Evolutionary conservation across 2,113 vertebrate species (phyloP).

Genomic region (Eulemur macaco): DNA sequence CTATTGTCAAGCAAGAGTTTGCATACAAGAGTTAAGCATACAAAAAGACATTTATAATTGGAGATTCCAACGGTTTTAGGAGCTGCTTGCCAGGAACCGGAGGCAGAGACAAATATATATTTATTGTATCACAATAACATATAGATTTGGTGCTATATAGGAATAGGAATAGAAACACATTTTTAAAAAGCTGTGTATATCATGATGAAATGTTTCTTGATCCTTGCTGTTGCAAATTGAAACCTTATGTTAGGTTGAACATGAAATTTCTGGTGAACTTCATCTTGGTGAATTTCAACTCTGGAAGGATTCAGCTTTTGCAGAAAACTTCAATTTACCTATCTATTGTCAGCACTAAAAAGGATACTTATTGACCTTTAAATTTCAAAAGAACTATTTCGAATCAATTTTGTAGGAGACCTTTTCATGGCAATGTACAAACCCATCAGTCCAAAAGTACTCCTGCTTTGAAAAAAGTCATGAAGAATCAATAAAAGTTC

Average conservation of each 20-base stretch:
- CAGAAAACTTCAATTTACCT: conserved; percentile 45
- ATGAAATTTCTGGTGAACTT: conserved; percentile 38
- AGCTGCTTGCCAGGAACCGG: background rate
- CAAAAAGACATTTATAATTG: background rate
- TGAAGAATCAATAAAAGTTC: conserved; percentile 54
- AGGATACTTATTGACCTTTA: conserved; percentile 68
- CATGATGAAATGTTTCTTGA: background rate
- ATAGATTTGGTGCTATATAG: background rate
- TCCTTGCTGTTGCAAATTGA: background rate
- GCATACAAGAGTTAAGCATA: background rate
- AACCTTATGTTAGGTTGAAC: background rate
- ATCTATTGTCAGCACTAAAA: conserved; percentile 26
- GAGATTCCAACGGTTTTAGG: background rate
- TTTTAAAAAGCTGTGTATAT: background rate
- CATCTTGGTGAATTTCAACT: conserved; percentile 40
- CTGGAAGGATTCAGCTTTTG: conserved; percentile 28
- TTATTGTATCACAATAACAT: background rate
- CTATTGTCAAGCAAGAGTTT: conserved; percentile 20
- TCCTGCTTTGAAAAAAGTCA: conserved; percentile 33
- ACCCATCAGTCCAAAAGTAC: conserved; percentile 39
- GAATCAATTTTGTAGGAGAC: conserved; percentile 49
- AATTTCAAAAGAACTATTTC: conserved; percentile 62
- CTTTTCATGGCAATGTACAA: conserved; percentile 53
- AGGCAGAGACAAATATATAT: background rate
- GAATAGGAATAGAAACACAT: background rate